Conservation (phyloP, 2,888 invertebrate species). For the Tortrix viridana region DNA sequence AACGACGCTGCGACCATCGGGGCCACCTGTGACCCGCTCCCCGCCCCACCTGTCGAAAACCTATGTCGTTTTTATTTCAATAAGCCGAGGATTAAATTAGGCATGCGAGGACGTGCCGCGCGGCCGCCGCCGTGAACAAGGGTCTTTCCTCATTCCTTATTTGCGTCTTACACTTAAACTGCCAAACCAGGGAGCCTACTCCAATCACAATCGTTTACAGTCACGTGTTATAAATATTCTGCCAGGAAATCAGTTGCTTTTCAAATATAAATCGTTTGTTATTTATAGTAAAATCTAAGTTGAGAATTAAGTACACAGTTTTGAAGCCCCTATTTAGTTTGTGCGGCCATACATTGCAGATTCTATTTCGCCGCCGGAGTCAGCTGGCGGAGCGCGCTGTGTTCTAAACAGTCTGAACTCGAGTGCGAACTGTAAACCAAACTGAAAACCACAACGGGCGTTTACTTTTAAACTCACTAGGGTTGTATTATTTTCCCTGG, state of each 20-base stretch:
- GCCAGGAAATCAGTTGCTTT: no score
- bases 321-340: background rate
- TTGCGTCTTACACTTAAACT: slow-evolving; percentile 48
- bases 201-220: slow-evolving; percentile 14
- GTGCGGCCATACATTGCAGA: slow-evolving; percentile 19
- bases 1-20: slow-evolving; percentile 84
- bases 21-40: slow-evolving; percentile 77
- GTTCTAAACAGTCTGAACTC: slow-evolving; percentile 29
- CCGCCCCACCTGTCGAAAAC: slow-evolving; percentile 81
- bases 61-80: slow-evolving; percentile 84
- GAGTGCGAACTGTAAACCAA: slow-evolving; percentile 48
- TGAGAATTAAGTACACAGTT: background rate
- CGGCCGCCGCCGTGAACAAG: slow-evolving; percentile 56
- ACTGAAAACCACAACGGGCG: slow-evolving; percentile 47
- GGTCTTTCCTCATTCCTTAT: slow-evolving; percentile 59
- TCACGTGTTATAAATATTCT: background rate
- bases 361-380: slow-evolving; percentile 3
- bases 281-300: background rate
- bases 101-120: slow-evolving; percentile 74
- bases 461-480: slow-evolving; percentile 38
- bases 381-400: slow-evolving; percentile 2
- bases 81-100: slow-evolving; percentile 82
- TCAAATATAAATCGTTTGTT: no score
- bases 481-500: slow-evolving; percentile 49
- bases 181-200: slow-evolving; percentile 47